Evolutionary conservation across 2,113 vertebrate genomes (phyloP).

Genomic region (Python bivittatus): DNA sequence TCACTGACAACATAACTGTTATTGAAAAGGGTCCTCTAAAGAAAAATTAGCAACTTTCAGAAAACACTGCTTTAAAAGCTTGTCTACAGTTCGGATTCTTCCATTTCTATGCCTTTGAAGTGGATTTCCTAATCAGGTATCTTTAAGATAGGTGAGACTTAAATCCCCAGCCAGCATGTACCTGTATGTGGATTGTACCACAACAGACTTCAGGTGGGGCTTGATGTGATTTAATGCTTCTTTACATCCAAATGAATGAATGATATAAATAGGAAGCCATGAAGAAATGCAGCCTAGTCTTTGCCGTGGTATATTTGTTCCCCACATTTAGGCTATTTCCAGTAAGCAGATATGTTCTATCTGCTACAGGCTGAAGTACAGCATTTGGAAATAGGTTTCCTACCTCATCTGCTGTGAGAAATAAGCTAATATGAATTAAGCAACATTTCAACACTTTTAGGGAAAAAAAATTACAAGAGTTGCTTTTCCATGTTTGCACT

Average conservation of each 20-base stretch:
- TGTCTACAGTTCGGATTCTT: background rate
- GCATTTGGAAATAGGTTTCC: background rate
- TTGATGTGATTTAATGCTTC: background rate
- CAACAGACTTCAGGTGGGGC: background rate
- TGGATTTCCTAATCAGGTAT: background rate
- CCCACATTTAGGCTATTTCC: background rate
- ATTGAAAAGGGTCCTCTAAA: background rate
- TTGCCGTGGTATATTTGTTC: background rate
- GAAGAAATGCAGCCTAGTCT: background rate
- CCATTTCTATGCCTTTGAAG: background rate
- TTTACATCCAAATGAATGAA: background rate
- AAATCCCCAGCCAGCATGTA: background rate
- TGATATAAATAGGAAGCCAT: background rate
- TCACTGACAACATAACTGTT: background rate
- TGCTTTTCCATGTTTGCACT: background rate
- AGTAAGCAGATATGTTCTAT: background rate
- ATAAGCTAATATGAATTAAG: background rate
- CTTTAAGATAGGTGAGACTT: background rate
- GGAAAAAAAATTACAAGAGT: background rate
- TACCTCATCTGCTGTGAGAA: background rate
- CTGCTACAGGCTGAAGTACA: background rate
- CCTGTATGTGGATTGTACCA: background rate
- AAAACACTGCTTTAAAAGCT: background rate
- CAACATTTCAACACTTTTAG: background rate
- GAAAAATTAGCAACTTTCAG: background rate